Base-by-base conservation (phyloP, 2,797 vertebrate genomes). In the Lacerta agilis region DNA sequence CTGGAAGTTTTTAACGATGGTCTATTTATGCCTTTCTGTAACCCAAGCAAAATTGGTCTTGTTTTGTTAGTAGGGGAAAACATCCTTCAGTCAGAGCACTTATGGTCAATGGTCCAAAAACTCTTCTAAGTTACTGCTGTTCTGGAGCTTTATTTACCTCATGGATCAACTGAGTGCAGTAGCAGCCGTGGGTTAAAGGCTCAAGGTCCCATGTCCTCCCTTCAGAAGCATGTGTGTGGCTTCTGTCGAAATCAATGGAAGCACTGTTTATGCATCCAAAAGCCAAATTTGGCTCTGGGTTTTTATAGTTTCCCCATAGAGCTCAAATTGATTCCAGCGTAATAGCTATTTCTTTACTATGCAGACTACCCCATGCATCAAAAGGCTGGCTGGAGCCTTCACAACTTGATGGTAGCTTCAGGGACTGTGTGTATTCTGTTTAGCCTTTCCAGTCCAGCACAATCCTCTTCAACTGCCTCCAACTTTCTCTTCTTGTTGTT, bases 181-280 rank as follows among this genome's bases (percentile, higher is more conserved):
- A 87, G 55, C 29, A 17, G 43, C 66, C 72, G 55, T 83, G 61
- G 72, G 91, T 92, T 90, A 91, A 94, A 94, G 88, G 88, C 23
- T 17, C 27, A 38, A 72, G 8, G 15, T 66, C 93, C 89, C 89
- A 92, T 92, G 92, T 93, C 49, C 79, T 49, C 82, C 61, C 38
- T 80, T 93, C 76, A 90, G 78, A 83, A 94, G 87, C 73, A 43
- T 86, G 92, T 93, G 95, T 95, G 95, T 95, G 95, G 93, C 95
- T 94, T 88, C 82, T 86, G 84, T 77, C 84, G 85, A 89, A 94
- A 88, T 83, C 85, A 90, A 43, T n/a, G 8, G 79, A 83, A 89
- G 83, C 91, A 88, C 85, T 88, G 55, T 36, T 41, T 87, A 82
- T 90, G 89, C 83, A 90, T 86, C 67, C 88, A 86, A 64, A 88